phyloP scores from a whole-genome alignment of 2,113 vertebrate species.

The Albula glossodonta region DNA sequence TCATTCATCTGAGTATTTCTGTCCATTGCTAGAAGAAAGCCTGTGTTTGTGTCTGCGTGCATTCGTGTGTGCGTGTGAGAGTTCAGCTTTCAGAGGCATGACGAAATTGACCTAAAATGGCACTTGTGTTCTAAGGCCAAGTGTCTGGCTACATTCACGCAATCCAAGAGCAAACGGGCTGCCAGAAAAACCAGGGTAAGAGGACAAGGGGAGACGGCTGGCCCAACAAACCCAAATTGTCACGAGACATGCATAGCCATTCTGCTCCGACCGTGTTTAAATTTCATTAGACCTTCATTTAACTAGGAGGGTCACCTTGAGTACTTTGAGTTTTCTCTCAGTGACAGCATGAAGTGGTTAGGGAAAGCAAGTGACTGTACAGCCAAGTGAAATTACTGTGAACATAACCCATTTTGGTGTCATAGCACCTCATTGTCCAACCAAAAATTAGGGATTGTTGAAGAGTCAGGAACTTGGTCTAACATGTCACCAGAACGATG shows the following conservation, averaged over 20 bases:
- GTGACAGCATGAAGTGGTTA: no score
- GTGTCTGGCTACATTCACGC: background rate
- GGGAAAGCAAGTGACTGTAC: no score
- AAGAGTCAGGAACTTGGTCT: no score
- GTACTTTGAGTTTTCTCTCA: no score
- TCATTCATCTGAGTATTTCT: background rate
- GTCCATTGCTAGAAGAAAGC: slow-evolving; percentile 18
- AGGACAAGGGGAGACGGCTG: background rate
- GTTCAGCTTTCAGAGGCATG: background rate
- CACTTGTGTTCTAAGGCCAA: slow-evolving; percentile 6
- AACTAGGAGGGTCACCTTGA: no score
- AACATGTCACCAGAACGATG: no score
- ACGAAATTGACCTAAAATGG: background rate
- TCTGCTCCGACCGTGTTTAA: background rate
- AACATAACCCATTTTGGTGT: no score
- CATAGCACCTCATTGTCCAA: no score
- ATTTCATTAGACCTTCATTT: no score
- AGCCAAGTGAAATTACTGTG: no score
- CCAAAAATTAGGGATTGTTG: no score
- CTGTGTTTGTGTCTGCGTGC: slow-evolving; percentile 15
- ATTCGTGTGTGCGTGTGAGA: background rate
- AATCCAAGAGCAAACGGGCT: background rate
- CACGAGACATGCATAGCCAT: background rate
- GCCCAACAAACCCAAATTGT: background rate
- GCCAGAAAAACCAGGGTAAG: background rate